A percentile compares a stretch with the other conserved stretches of the same genome.
Evolutionary conservation across 1,140 invertebrate species (phyloP).

Genomic region (Listronotus bonariensis): DNA sequence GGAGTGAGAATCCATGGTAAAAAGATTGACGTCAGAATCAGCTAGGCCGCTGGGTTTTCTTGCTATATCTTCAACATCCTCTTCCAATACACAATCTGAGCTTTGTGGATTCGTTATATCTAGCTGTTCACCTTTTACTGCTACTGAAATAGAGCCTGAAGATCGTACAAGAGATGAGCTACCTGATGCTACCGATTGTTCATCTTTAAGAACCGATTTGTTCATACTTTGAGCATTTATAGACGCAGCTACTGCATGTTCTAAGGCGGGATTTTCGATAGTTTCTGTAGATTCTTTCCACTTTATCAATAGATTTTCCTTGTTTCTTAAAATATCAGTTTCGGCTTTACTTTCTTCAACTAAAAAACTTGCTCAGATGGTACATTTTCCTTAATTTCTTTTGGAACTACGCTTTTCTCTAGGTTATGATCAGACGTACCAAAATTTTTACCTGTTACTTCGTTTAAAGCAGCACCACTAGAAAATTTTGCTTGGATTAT

Average conservation of each 20-base stretch:
- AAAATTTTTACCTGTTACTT: too few relatives aligned
- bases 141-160: slow-evolving; percentile 4
- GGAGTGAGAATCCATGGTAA: slow-evolving; percentile 23
- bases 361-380: slow-evolving; percentile 10
- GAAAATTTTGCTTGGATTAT: neutral
- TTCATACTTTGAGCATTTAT: too few relatives aligned
- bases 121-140: slow-evolving; percentile 20
- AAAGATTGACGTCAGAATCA: slow-evolving; percentile 33
- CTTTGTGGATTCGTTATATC: slow-evolving; percentile 7
- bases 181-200: neutral
- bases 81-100: neutral
- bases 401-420: too few relatives aligned
- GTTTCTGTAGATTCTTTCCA: neutral
- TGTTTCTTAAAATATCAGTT: slow-evolving; percentile 13
- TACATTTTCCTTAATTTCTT: neutral
- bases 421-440: too few relatives aligned
- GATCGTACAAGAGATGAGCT: neutral
- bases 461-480: too few relatives aligned
- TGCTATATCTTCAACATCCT: slow-evolving; percentile 22
- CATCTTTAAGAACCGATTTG: neutral
- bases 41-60: neutral
- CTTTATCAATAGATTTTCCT: neutral
- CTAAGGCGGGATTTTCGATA: neutral
- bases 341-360: slow-evolving; percentile 21
- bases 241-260: too few relatives aligned